Base-by-base conservation (phyloP, 2,113 vertebrate genomes). In the Paramisgurnus dabryanus region DNA sequence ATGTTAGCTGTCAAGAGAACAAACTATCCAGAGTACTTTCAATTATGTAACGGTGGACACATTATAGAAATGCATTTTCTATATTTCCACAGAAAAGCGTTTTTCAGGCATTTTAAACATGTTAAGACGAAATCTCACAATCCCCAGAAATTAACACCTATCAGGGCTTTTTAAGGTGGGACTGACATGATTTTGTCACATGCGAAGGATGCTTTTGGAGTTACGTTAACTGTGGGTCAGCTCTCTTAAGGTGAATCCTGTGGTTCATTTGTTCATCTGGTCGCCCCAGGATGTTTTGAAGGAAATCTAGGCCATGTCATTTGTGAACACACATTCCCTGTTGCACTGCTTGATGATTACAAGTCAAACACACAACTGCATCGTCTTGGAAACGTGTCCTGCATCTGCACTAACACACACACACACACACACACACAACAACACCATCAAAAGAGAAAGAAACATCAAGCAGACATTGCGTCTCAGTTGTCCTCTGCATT, bases 301-400 rank as follows among this genome's bases (percentile, higher is more conserved):
- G 72, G 77, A 67, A 86, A 74, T 67, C 45, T 76, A 80, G 71
- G 81, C 75, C 45, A 70, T 60, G 67, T 49, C 55, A 64, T 73
- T 60, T 39, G 76, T 80, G 79, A 67, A 80, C 57, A 50, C 71
- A 41, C 34, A 40, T 67, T 34, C 79, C 66, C 53, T 83, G 82
- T 45, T 76, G 60, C 58, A 39, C 5, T 61, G 60, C 58, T 53
- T 57, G 66, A 55, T 66, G 74, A 73, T 69, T 81, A 70, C 61
- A 63, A 53, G 12, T 45, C 53, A 60, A 64, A 78, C 60, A 78
- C 40, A 73, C 22, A 57, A 47, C 55, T 64, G 76, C 60, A 22
- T 22, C 22, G 22, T 22, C 22, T 22, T 22, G 22, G 22, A 22
- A 22, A 22, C 22, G 22, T 22, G 22, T 22, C 22, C 55, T 64